Evolutionary conservation across 2,113 vertebrate genomes (phyloP), one percentile per base, ranked within the genome.

Genomic region (Planiliza haematocheilus): DNA sequence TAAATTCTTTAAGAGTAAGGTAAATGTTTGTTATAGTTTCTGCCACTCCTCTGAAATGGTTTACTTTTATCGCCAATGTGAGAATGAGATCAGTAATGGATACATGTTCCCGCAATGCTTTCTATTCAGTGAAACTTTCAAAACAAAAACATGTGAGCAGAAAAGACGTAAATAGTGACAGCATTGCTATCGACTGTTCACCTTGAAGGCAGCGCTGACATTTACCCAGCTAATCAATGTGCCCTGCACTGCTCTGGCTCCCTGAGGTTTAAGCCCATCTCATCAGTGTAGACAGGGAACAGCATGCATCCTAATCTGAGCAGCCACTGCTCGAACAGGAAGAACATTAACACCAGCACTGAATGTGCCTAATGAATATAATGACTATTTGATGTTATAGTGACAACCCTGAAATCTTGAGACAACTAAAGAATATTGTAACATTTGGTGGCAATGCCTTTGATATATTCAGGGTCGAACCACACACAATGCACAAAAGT

Each of bases 151-250:
- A 41, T 10, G 0, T 53, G 8, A 6, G 12, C n/a, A 18, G 34
- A 39, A n/a, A 68, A 74, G 7, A 62, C 34, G 41, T 21, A 41
- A 7, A 18, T 2, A 36, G 9, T 12, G 42, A 68, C 50, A n/a
- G 37, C 34, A 39, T 7, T 16, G 10, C 17, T 16, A 17, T 41
- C 5, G n/a, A 12, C 14, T 5, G 3, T 56, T 68, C 73, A 77
- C 43, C 77, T 64, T 39, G 39, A 16, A 30, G 18, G 21, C 6
- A 49, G 30, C 18, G 7, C 10, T 39, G 79, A 82, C 76, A 77
- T 83, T 73, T 75, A 71, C 18, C 20, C 18, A 30, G 49, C n/a
- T 48, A 71, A 81, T 77, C 77, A 77, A 69, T 81, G 60, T 18
- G 45, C 30, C 17, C 43, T 18, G 43, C 2, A 12, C 18, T 17